Base-by-base conservation (phyloP, 2,888 invertebrate species). In the Orgyia antiqua region DNA sequence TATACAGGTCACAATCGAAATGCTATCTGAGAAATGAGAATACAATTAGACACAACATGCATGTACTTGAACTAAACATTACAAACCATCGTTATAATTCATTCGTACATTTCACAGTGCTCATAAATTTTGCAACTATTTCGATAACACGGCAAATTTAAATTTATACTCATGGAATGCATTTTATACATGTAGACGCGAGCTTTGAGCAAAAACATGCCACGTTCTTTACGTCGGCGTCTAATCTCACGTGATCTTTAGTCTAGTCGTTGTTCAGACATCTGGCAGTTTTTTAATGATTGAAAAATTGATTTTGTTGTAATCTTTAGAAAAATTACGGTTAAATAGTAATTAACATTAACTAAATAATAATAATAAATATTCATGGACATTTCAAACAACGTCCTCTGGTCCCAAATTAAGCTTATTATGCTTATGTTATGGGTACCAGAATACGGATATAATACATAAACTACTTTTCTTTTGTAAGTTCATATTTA, bases 81-180 rank as follows among this genome's bases (percentile, higher is more conserved):
- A 58, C 56, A 51, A 58, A 44, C 56, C 50, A 50, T 53, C 60
- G 47, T n/a, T 60, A 71, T 75, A 69, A 60, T 58, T 73, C 69
- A 77, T 73, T 65, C 68, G 54, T 55, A 69, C 69, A 72, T 70
- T 71, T 62, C 70, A 62, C 58, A 56, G 46, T 42, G 65, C 59
- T 67, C 73, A 73, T 80, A 79, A 80, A 77, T 78, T 73, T 63
- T 58, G 59, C 67, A 72, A 77, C 74, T 74, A 79, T 80, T 82
- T 79, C 68, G 82, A 82, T 82, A 82, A 74, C 69, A 67, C 59
- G 55, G 66, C 66, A 73, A 80, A 79, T 79, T 82, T 73, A 75
- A 80, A 80, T 82, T 79, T 78, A 82, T 76, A 72, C 69, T 56
- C 61, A 60, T 53, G 66, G 72, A 66, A 71, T 77, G 78, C 75